A percentile compares a stretch with the other conserved stretches of the same genome.
phyloP scores from a whole-genome alignment of 2,888 invertebrate species.

The Dorcus hopei region DNA sequence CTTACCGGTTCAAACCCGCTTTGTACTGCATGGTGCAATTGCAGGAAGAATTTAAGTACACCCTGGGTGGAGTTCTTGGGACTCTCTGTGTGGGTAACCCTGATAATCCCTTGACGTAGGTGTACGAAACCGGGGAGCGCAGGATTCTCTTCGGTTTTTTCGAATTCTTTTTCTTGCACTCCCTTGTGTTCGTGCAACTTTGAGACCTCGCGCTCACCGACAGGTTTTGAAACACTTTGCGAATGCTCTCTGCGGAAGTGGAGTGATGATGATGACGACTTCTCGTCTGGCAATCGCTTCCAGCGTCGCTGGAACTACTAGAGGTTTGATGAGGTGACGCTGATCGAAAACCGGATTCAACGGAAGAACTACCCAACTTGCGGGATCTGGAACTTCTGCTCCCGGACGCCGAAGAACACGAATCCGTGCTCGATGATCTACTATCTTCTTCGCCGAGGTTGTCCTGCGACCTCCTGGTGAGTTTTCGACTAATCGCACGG shows the following conservation, averaged over 20 bases:
- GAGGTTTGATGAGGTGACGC: conserved; percentile 52
- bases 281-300: conserved; percentile 57
- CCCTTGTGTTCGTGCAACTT: conserved; percentile 56
- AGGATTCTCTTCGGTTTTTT: conserved; percentile 73
- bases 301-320: conserved; percentile 60
- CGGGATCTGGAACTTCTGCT: conserved; percentile 31
- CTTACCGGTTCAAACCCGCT: conserved; percentile 42
- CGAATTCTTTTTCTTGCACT: conserved; percentile 39
- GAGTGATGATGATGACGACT: conserved; percentile 46
- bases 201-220: conserved; percentile 60
- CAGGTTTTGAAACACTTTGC: conserved; percentile 70
- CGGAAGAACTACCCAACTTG: conserved; percentile 33
- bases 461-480: conserved; percentile 55
- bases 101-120: conserved; percentile 76
- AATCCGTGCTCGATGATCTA: conserved; percentile 51
- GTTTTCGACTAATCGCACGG: conserved; percentile 62
- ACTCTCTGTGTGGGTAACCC: conserved; percentile 80
- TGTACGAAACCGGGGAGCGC: conserved; percentile 74
- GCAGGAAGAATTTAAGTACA: conserved; percentile 36
- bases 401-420: conserved; percentile 44
- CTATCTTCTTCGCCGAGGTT: conserved; percentile 51
- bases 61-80: conserved; percentile 54
- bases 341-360: conserved; percentile 40
- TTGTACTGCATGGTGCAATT: conserved; percentile 43
- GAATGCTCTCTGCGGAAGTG: conserved; percentile 59